Evolutionary conservation across 23 tunicate genomes (phyloP), one percentile per base, ranked within the genome.

Genomic region (Diplosoma virens): DNA sequence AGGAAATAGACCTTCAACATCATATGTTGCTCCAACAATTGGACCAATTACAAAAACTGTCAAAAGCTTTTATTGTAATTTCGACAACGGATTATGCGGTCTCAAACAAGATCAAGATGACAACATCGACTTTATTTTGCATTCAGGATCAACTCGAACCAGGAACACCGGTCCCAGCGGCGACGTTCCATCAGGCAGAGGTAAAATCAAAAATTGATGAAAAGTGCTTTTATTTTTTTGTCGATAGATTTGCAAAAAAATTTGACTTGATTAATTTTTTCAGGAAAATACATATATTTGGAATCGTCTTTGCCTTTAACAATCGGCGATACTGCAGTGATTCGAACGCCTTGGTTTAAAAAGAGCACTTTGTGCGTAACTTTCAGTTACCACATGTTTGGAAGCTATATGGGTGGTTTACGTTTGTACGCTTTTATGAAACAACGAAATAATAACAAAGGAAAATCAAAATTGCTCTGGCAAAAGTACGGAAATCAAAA

Each of bases 301-400:
- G 97, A 92, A 55, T 81, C 92, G 3, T 92, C 97, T 1, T 58
- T 67, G 1, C 97, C 97, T 21, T 85, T 92, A 14, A 46, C 41
- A 27, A 37, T 59, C 1, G 96, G 96, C 6, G 96, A 89, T 55
- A 83, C 71, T 59, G 96, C 96, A 4, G 79, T 89, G 28, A 37
- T 89, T 20, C 85, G 89, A 28, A 73, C 89, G 28, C 96, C 96
- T 1, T 89, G 96, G 96, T 28, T 89, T 0, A 36, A 52, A 23
- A 34, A 66, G 25, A 32, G 26, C 11, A 35, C 30, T 36, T 31
- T 32, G 18, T 83, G 88, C 30, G 70, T 89, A 55, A 32, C 76
- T 27, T 89, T 89, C 81, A 59, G 70, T 32, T 89, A 89, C 25
- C 88, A 89, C 89, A 89, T 89, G 96, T 67, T 25, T 47, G 96